Evolutionary conservation across 1,140 invertebrate species (phyloP).

Genomic region (Magallana angulata): DNA sequence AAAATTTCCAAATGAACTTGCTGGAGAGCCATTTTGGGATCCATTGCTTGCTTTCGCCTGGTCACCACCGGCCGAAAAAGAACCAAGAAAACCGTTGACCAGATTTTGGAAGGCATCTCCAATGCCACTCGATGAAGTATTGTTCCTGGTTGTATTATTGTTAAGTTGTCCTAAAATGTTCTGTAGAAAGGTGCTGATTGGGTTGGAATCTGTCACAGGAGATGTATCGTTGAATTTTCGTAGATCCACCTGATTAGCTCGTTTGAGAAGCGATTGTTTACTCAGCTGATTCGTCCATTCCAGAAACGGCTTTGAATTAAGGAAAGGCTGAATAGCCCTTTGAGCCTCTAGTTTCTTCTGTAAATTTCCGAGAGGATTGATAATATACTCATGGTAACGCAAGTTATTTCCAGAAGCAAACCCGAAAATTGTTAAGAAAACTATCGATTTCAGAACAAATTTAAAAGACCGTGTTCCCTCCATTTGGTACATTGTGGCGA

Average conservation of each 20-base stretch:
- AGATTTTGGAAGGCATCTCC: constrained; percentile 3
- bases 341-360: not conserved
- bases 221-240: not conserved
- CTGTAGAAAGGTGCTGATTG: not conserved
- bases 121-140: not conserved
- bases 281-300: not conserved
- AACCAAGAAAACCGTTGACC: not conserved
- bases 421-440: not conserved
- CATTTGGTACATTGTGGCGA: not conserved
- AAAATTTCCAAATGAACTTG: not conserved
- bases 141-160: not conserved
- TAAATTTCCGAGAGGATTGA: not conserved
- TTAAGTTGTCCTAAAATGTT: not conserved
- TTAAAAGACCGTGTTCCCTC: not conserved
- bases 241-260: not conserved
- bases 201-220: not conserved
- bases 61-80: not conserved
- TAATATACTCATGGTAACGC: not conserved
- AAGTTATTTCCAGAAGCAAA: not conserved
- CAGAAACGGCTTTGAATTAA: not conserved
- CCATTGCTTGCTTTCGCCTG: not conserved
- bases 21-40: not conserved
- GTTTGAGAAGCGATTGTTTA: not conserved
- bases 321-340: not conserved
- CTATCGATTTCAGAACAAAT: not conserved